phyloP scores from a whole-genome alignment of 1,140 invertebrate species.

The Cepaea nemoralis region DNA sequence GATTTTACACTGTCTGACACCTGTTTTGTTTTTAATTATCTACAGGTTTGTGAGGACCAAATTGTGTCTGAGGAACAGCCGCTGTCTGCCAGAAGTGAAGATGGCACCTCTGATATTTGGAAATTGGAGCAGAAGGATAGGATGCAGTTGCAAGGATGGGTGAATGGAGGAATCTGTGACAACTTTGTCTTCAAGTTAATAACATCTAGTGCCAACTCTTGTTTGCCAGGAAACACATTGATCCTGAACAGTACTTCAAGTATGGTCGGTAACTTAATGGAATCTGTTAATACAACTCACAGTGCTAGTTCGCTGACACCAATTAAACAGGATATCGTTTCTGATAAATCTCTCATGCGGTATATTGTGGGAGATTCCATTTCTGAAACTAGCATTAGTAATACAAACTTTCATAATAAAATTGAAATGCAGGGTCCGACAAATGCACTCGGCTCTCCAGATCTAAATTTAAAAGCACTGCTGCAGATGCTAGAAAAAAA shows the following conservation, averaged over 20 bases:
- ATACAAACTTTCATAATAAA: not conserved
- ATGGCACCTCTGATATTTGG: not conserved
- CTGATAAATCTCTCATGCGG: not conserved
- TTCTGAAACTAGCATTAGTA: not conserved
- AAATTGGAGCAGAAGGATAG: slow-evolving; percentile 3
- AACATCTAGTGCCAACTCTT: not conserved
- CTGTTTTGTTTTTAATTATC: no score
- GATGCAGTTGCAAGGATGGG: slow-evolving; percentile 9
- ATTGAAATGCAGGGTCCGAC: not conserved
- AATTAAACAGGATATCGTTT: not conserved
- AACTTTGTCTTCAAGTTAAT: slow-evolving; percentile 22
- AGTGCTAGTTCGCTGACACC: not conserved
- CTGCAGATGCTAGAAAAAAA: slow-evolving; percentile 33
- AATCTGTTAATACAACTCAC: not conserved
- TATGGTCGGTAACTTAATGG: not conserved
- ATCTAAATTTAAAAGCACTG: slow-evolving; percentile 32
- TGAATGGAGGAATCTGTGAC: slow-evolving; percentile 5
- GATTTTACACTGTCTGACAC: no score
- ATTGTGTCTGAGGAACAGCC: not conserved
- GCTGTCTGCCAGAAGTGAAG: not conserved
- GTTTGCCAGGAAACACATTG: not conserved
- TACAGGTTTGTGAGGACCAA: not conserved
- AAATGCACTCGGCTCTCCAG: slow-evolving; percentile 7
- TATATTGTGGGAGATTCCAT: not conserved
- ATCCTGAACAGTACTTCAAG: not conserved